Evolutionary conservation across 30 jellyfish, hydroid and myxozoan species (phyloP), one percentile per base, ranked within the genome.

Genomic region (Mastigias papua): DNA sequence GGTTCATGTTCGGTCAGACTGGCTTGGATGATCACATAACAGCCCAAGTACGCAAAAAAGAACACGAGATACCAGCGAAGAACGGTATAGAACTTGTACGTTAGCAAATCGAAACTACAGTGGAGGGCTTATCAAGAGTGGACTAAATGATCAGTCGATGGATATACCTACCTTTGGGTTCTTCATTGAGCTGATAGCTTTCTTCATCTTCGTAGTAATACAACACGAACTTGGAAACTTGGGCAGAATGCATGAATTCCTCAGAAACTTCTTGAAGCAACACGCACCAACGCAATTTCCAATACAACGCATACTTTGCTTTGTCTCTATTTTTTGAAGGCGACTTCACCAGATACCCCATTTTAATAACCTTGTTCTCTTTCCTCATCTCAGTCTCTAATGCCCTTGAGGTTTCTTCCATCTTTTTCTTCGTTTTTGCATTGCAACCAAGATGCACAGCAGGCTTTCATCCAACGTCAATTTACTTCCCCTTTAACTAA

Each of bases 201-300:
- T 73, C 80, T 33, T 63, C 74, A 28, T 85, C 88, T 61, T 85
- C 88, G 74, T 30, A 85, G 48, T 85, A 85, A 37, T 68, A 37
- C 68, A 85, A 30, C 15, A 85, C 11, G 61, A 72, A 73, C 76
- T 65, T 73, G 2, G 82, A 51, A 34, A 54, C 49, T 6, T 73
- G 77, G 0, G 83, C 76, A 62, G 9, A 11, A 10, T 65, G 23
- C 27, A 49, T 26, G 1, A 25, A 64, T 54, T 72, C 94, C 13
- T 73, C 48, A 86, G 34, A 35, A 4, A 78, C 22, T 8, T 60
- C 76, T 33, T 62, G 77, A 17, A 70, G 74, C 25, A 85, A 34
- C 46, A 85, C 94, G 50, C 94, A 85, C 94, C 94, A 85, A 13
- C 94, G 48, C 9, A 85, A 20, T 64, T 85, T 85, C 94, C 94